These are phyloP conservation scores for Carcharodon carcharias DNA, from an alignment of 2,797 vertebrate species.

Conservation along the genomic window DNA sequence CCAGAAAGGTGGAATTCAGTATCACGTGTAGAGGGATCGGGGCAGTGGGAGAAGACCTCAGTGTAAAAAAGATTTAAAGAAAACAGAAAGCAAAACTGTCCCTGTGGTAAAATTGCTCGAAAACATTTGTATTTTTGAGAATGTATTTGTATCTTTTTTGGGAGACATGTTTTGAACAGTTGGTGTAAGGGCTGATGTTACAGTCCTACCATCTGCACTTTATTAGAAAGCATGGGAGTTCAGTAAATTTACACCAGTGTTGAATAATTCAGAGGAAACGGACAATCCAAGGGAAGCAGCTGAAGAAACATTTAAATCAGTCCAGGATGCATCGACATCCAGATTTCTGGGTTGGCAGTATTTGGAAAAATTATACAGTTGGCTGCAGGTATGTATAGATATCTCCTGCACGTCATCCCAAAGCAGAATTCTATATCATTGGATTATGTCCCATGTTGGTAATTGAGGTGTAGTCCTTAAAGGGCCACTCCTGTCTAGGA, in stretches of 20 bases:
- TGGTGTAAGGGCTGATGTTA: not conserved
- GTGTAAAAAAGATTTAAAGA: not conserved
- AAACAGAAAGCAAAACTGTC: not conserved
- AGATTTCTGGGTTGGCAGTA: not conserved
- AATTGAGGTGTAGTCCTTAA: not conserved
- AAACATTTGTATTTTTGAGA: not conserved
- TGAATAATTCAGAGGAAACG: not conserved
- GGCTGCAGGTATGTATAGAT: slow-evolving; percentile 9
- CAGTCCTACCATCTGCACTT: not conserved
- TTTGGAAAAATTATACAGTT: slow-evolving; percentile 10
- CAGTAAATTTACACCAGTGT: slow-evolving; percentile 9
- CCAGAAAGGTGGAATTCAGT: not conserved
- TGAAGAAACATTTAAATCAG: slow-evolving; percentile 31
- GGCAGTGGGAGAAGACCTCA: not conserved
- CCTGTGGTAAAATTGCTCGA: not conserved
- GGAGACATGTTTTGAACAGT: not conserved
- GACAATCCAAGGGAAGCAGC: not conserved
- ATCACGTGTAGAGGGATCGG: not conserved
- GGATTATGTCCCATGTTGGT: not conserved
- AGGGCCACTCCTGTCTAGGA: not conserved
- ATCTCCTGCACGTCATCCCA: not conserved
- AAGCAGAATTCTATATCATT: not conserved
- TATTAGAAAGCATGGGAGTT: not conserved
- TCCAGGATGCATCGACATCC: not conserved
- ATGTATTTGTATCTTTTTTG: too few species aligned